Evolutionary conservation across 2,888 invertebrate genomes (phyloP).

Genomic region (Drosophila meridionalis): DNA sequence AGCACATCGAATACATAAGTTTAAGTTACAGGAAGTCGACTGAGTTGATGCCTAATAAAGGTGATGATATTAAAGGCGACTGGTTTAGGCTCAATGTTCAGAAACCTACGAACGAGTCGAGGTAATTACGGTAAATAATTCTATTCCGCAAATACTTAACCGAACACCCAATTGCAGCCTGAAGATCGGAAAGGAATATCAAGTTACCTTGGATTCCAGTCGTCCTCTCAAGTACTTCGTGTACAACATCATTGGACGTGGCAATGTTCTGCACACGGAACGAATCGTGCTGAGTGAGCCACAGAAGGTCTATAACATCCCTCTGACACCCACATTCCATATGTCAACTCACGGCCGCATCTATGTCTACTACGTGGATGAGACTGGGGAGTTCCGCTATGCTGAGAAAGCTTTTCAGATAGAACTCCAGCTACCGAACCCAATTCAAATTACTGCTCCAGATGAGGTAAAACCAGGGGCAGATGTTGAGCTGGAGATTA

Average conservation of each 20-base stretch:
- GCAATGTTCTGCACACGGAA: constrained; percentile 91
- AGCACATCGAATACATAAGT: constrained; percentile 54
- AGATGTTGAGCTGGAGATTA: constrained; percentile 91
- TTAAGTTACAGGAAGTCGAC: too few relatives aligned
- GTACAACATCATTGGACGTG: constrained; percentile 93
- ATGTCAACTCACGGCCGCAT: constrained; percentile 94
- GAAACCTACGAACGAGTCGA: constrained; percentile 51
- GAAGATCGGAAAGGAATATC: constrained; percentile 89
- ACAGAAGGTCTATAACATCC: constrained; percentile 86
- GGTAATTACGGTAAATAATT: constrained; percentile 29
- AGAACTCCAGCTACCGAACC: constrained; percentile 88
- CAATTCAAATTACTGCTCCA: constrained; percentile 89
- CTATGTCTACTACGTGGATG: constrained; percentile 91
- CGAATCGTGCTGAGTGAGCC: constrained; percentile 87
- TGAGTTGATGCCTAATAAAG: constrained; percentile 51
- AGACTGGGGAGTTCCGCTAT: constrained; percentile 92
- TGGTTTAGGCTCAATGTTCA: constrained; percentile 61
- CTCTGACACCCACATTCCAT: constrained; percentile 89
- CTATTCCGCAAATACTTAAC: neutral
- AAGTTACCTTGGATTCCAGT: constrained; percentile 91
- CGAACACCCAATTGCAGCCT: constrained; percentile 84
- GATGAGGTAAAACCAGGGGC: constrained; percentile 91
- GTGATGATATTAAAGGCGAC: constrained; percentile 42
- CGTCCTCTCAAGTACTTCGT: constrained; percentile 90
- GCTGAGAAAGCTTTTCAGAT: constrained; percentile 93